Percentiles rank a stretch among this genome's conserved stretches.
These are phyloP conservation scores for Chromobotia macracanthus DNA, from an alignment of 2,797 vertebrate genomes.

Conservation along the genomic window DNA sequence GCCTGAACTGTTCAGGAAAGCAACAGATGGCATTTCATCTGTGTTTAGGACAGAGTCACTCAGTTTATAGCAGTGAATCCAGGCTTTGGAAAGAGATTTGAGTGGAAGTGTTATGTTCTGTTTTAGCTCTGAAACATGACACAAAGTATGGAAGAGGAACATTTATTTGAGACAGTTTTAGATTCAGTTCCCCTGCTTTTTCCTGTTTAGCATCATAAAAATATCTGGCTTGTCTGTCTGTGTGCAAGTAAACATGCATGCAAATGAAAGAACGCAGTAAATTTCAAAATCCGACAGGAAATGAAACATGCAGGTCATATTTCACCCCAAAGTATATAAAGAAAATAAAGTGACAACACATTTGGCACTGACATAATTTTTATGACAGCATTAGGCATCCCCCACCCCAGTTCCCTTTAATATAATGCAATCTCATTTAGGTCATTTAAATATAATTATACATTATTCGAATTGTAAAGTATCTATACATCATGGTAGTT, in stretches of 20 bases:
- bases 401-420: too few species aligned
- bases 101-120: not conserved
- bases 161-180: not conserved
- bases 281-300: not conserved
- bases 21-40: slow-evolving; percentile 28
- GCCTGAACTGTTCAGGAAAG: slow-evolving; percentile 8
- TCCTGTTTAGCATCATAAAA: slow-evolving; percentile 14
- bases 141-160: slow-evolving; percentile 8
- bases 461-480: too few species aligned
- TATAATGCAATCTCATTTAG: too few species aligned
- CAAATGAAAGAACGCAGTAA: too few species aligned
- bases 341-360: too few species aligned
- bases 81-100: not conserved
- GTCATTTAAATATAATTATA: too few species aligned
- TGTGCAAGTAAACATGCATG: not conserved
- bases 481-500: too few species aligned
- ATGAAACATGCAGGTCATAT: not conserved
- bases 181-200: slow-evolving; percentile 7
- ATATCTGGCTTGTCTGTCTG: not conserved
- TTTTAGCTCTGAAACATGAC: slow-evolving; percentile 3
- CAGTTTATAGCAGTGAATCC: slow-evolving; percentile 3
- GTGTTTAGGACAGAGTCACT: slow-evolving; percentile 8
- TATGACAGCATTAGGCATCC: too few species aligned
- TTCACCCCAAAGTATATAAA: not conserved
- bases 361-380: too few species aligned